Percentiles rank a stretch among this genome's conserved stretches.
phyloP scores from a whole-genome alignment of 2,888 invertebrate species.

The Drosophila ustulata region DNA sequence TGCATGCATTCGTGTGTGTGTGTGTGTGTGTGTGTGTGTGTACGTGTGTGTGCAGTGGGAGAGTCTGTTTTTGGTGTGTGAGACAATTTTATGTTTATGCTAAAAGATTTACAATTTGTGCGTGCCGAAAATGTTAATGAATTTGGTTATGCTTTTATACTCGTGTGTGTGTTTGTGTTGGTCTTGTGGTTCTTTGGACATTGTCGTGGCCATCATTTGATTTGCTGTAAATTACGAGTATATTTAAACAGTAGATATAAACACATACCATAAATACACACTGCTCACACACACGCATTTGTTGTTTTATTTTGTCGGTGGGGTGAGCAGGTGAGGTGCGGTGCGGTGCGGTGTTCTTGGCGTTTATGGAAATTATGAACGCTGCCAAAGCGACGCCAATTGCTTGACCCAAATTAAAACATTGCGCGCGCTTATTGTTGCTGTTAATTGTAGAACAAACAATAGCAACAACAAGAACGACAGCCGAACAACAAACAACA shows the following conservation, averaged over 20 bases:
- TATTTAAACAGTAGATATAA: conserved; percentile 36
- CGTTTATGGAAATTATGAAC: conserved; percentile 67
- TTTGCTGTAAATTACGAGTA: conserved; percentile 63
- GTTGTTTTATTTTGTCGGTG: background rate
- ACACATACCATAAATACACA: conserved; percentile 31
- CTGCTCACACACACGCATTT: background rate
- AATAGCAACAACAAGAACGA: background rate
- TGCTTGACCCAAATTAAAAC: conserved; percentile 71
- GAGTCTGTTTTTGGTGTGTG: conserved; percentile 30
- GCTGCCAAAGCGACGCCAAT: conserved; percentile 68
- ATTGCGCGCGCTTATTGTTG: conserved; percentile 53
- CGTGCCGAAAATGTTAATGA: conserved; percentile 78
- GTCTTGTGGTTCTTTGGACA: conserved; percentile 25
- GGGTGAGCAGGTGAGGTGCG: background rate
- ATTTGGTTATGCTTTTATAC: conserved; percentile 66
- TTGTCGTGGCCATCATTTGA: conserved; percentile 56
- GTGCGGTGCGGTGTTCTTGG: conserved; percentile 21
- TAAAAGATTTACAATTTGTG: conserved; percentile 78
- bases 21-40: conserved; percentile 7
- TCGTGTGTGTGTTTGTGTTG: conserved; percentile 19
- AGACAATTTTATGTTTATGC: conserved; percentile 70
- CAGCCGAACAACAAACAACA: conserved; percentile 27
- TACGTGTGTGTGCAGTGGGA: conserved; percentile 29
- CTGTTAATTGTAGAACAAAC: conserved; percentile 71
- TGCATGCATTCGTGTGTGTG: background rate